Evolutionary conservation across 2,888 invertebrate species (phyloP).

Genomic region (Agrochola circellaris): DNA sequence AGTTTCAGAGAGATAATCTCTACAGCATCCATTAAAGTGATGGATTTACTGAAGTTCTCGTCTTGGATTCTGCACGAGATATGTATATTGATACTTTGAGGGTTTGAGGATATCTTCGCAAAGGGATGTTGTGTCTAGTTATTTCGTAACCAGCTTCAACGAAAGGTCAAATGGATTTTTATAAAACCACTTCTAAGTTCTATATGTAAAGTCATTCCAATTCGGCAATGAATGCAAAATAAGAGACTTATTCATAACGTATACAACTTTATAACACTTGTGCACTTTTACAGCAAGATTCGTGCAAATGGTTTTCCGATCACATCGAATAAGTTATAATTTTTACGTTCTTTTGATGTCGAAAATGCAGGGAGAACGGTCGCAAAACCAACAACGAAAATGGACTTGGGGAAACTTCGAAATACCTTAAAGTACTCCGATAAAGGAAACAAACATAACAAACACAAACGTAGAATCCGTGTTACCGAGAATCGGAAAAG

Average conservation of each 20-base stretch:
- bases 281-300: slow-evolving; percentile 24
- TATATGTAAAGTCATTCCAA: neutral
- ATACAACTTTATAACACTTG: slow-evolving; percentile 24
- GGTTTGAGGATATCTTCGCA: neutral
- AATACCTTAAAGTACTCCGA: slow-evolving; percentile 31
- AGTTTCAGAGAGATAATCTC: slow-evolving; percentile 27
- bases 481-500: slow-evolving; percentile 53
- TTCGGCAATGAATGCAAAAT: slow-evolving; percentile 4
- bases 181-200: neutral
- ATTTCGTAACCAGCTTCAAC: neutral
- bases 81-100: neutral
- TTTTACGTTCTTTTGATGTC: slow-evolving; percentile 41
- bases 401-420: slow-evolving; percentile 17
- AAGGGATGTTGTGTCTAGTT: neutral
- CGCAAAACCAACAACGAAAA: slow-evolving; percentile 23
- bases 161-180: neutral
- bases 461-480: slow-evolving; percentile 42
- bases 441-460: slow-evolving; percentile 41
- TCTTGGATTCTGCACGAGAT: neutral
- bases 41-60: slow-evolving; percentile 21
- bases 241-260: slow-evolving; percentile 20
- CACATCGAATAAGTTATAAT: slow-evolving; percentile 43
- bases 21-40: slow-evolving; percentile 31
- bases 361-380: slow-evolving; percentile 10
- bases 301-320: slow-evolving; percentile 46